Evolutionary conservation across 2,888 invertebrate genomes (phyloP).

Genomic region (Nomada hirtipes): DNA sequence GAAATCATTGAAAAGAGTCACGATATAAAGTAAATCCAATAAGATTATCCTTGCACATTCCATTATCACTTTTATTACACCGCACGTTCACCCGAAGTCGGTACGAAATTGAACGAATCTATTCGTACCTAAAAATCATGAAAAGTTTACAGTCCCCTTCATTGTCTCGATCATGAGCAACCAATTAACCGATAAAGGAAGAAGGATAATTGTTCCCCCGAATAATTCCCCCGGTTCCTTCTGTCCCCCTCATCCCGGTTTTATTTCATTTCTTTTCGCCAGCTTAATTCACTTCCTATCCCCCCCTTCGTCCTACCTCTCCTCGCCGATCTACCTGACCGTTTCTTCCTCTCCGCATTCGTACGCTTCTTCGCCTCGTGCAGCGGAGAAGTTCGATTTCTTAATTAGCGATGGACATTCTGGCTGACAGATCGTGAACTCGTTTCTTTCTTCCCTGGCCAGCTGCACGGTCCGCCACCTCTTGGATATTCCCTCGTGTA

Average conservation of each 20-base stretch:
- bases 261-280: neutral
- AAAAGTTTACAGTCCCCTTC: neutral
- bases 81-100: too few species aligned
- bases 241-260: too few species aligned
- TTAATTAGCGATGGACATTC: constrained; percentile 69
- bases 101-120: too few species aligned
- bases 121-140: too few species aligned
- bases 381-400: constrained; percentile 57
- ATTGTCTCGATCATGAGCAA: neutral
- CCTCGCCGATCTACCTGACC: too few species aligned
- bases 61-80: too few species aligned
- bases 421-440: constrained; percentile 58
- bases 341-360: neutral
- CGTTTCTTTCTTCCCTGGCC: constrained; percentile 40
- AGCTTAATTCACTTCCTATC: constrained; percentile 20
- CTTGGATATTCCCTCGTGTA: constrained; percentile 42
- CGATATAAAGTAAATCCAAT: too few species aligned
- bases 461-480: constrained; percentile 61
- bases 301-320: neutral
- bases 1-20: neutral
- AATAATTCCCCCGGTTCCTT: neutral
- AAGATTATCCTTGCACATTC: too few species aligned
- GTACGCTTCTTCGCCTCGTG: neutral
- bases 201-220: constrained; percentile 18
- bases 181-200: constrained; percentile 16